Base-by-base conservation (phyloP, 2,113 vertebrate genomes). In the Microtus pennsylvanicus region DNA sequence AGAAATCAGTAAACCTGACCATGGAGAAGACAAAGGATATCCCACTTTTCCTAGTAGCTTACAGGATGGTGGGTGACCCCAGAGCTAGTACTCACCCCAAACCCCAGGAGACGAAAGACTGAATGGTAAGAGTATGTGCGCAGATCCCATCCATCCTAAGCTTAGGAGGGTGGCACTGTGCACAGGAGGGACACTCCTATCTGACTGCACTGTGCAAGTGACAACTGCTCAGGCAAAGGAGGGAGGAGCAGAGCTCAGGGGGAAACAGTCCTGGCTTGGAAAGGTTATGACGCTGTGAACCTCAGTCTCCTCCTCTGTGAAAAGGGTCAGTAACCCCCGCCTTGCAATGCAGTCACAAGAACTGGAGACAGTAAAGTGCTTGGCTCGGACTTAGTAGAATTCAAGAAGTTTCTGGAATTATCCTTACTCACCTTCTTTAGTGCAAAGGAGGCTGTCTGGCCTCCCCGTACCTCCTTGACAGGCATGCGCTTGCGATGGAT, bases 401-500 rank as follows among this genome's bases (percentile, higher is more conserved):
- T 65, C 81, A 0, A 24, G 38, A 17, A 47, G 14, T 4, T 5
- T 47, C 3, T 7, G 2, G n/a, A 5, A 17, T 12, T 1, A 11
- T 0, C 21, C 0, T 69, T 5, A 47, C 96, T 97, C 97, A 99
- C 99, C 99, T 99, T 99, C 98, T 99, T 99, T 91, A 99, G 98
- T 17, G 99, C 99, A 50, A 99, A 99, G n/a, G 99, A 99, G 69
- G 99, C 99, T 0, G 99, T 99, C 98, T 99, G 99, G 47, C 99
- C 99, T 14, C 99, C 99, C 38, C 99, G 98, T 42, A 99, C 99
- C 98, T 99, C 99, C 98, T 99, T 99, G 93, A 99, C 99, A 0
- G 99, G 99, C 99, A 99, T 99, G 95, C 99, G 99, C 97, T 99
- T 99, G 93, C 99, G 99, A 96, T 99, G 99, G 97, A 99, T 99